Evolutionary conservation across 2,888 invertebrate genomes (phyloP), one percentile per base, ranked within the genome.

Genomic region (Halictus quadricinctus): DNA sequence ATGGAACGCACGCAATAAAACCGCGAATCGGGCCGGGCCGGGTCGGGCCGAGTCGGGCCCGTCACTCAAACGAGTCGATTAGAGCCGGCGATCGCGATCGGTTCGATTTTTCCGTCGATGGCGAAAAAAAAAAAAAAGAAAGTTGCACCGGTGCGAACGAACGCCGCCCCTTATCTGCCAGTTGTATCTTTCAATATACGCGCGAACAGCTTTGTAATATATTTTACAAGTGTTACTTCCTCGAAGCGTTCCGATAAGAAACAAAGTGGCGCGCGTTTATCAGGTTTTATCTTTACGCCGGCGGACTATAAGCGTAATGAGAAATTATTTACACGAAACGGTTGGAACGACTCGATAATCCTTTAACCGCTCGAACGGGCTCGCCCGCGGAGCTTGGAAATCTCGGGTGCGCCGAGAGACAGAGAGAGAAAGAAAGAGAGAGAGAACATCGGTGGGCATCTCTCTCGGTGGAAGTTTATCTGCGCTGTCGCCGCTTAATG

Each of bases 181-280:
- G 84, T 58, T 80, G 86, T 89, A 89, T 89, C 89, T 89, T 77
- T 83, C 84, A 43, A 84, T 82, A 84, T 79, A 82, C 80, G 72
- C 76, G 80, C 54, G 79, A 79, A 77, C 78, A 58, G 50, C 36
- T 73, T 76, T 70, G 85, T 64, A 83, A 85, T 78, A 83, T 83
- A 87, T 86, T 88, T 89, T 82, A 86, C 89, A 84, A 88, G 88
- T 86, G 88, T 84, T 86, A 86, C 89, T 89, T 88, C 89, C 87
- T 86, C 79, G 79, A 70, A 69, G 72, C 74, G 21, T 29, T 25
- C n/a, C 80, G 89, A 89, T 88, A 89, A 89, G 83, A 78, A 78
- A 76, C 78, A 80, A 85, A 87, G 85, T 87, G 76, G 75, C 41
- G 50, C 46, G 25, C 85, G 75, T 81, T 84, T 87, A 84, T 85